Evolutionary conservation across 2,888 invertebrate species (phyloP), one percentile per base, ranked within the genome.

Genomic region (Melanostoma scalare): DNA sequence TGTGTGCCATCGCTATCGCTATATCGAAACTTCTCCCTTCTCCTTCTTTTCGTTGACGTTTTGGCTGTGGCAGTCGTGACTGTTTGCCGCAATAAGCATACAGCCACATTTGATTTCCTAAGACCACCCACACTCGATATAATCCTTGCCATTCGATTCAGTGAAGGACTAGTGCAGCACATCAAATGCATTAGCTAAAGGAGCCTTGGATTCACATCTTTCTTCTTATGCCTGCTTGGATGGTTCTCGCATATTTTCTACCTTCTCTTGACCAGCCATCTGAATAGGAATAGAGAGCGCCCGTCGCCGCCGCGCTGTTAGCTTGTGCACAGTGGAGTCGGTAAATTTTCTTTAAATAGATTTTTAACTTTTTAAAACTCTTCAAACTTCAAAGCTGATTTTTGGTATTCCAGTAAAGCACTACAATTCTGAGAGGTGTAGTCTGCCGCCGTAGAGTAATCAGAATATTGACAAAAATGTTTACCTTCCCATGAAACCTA

Each of bases 61-160:
- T 61, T 50, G 40, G 68, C 31, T 67, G 46, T 75, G 68, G 61
- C 63, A 77, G 48, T 77, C 63, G 77, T 77, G 77, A 73, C 77
- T 67, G 52, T 82, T 80, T 77, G 81, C 81, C 77, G 67, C 81
- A 82, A 73, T 77, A 73, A 77, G 72, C 81, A 82, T 82, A 55
- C 77, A 20, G 20, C 77, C 77, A 82, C 63, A 73, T 82, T 61
- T 77, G 81, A 77, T 77, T 72, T 82, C 68, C 77, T 82, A 82
- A 82, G 81, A 82, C 81, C 81, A 82, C 81, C 81, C 81, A 82
- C 81, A 82, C 81, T 73, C 72, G 67, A 82, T 77, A 77, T 82
- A 82, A 82, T 82, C 81, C 81, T 63, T 61, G 53, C 65, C 68
- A 77, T 77, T 61, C 67, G 67, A 72, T 77, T 61, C 76, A 77